phyloP scores from a whole-genome alignment of 2,113 vertebrate species.

The Stictonetta naevosa region DNA sequence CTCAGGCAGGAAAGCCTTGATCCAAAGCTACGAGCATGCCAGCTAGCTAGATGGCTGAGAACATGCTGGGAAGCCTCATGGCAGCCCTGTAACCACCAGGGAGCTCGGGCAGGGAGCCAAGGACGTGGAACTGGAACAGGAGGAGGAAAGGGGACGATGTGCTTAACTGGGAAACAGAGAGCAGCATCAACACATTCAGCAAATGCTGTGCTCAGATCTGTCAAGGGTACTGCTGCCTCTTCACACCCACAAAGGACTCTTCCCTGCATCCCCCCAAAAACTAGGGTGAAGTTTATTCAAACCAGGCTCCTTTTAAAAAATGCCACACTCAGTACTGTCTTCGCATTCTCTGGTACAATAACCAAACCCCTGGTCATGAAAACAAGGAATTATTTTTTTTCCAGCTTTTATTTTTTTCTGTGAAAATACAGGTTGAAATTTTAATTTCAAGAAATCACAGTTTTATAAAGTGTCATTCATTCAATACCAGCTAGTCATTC shows the following conservation, averaged over 20 bases:
- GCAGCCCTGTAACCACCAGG: neutral
- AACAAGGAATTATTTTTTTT: neutral
- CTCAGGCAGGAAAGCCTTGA: neutral
- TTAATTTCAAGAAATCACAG: slow-evolving; percentile 35
- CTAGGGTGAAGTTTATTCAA: neutral
- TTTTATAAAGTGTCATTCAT: slow-evolving; percentile 41
- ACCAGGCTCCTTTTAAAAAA: neutral
- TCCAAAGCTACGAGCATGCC: neutral
- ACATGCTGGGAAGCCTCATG: neutral
- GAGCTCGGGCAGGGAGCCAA: neutral
- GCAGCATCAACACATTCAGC: neutral
- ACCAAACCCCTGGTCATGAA: accelerated
- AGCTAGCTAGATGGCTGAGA: neutral
- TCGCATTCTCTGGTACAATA: accelerated
- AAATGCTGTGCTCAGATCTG: neutral
- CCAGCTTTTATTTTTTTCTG: neutral
- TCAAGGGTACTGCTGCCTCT: neutral
- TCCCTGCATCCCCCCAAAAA: neutral
- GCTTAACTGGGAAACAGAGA: neutral
- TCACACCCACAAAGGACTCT: neutral
- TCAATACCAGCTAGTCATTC: neutral
- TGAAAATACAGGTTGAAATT: slow-evolving; percentile 10
- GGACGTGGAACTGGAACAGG: neutral
- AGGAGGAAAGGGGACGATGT: neutral
- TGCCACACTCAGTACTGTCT: accelerated